Evolutionary conservation across 2,888 invertebrate genomes (phyloP).

Genomic region (Xanthorhoe spadicearia): DNA sequence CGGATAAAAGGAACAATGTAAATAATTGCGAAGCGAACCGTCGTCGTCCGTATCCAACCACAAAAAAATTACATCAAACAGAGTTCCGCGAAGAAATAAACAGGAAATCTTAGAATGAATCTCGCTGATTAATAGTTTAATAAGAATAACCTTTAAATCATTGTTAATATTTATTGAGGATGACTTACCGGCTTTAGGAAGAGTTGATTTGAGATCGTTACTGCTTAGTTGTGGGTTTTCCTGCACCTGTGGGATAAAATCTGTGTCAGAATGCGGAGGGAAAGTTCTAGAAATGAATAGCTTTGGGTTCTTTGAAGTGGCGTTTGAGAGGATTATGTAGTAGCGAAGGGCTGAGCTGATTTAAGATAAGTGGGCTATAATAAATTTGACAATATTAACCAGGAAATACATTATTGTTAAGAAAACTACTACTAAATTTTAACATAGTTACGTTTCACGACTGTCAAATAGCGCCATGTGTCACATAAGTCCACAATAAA

Average conservation of each 20-base stretch:
- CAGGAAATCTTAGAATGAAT: slow-evolving; percentile 37
- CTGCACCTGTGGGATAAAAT: slow-evolving; percentile 66
- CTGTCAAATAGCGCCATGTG: too few relatives aligned
- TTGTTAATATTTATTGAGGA: slow-evolving; percentile 23
- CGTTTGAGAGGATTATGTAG: too few relatives aligned
- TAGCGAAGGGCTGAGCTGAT: too few relatives aligned
- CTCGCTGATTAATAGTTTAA: slow-evolving; percentile 19
- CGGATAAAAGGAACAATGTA: not conserved
- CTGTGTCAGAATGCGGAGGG: not conserved
- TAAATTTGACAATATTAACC: too few relatives aligned
- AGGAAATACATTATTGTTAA: too few relatives aligned
- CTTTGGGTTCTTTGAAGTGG: too few relatives aligned
- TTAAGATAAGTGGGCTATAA: too few relatives aligned
- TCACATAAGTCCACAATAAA: too few relatives aligned
- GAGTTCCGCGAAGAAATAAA: slow-evolving; percentile 30
- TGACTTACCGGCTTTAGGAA: slow-evolving; percentile 78
- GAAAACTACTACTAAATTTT: too few relatives aligned
- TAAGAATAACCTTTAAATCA: not conserved
- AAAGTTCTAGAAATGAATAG: not conserved
- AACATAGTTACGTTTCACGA: too few relatives aligned
- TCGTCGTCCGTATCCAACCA: not conserved
- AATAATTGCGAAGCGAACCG: not conserved
- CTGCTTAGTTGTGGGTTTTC: slow-evolving; percentile 73
- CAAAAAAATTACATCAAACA: slow-evolving; percentile 16
- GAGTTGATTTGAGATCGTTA: slow-evolving; percentile 79